Evolutionary conservation across 1,140 invertebrate species (phyloP).

Genomic region (Zaprionus ghesquierei): DNA sequence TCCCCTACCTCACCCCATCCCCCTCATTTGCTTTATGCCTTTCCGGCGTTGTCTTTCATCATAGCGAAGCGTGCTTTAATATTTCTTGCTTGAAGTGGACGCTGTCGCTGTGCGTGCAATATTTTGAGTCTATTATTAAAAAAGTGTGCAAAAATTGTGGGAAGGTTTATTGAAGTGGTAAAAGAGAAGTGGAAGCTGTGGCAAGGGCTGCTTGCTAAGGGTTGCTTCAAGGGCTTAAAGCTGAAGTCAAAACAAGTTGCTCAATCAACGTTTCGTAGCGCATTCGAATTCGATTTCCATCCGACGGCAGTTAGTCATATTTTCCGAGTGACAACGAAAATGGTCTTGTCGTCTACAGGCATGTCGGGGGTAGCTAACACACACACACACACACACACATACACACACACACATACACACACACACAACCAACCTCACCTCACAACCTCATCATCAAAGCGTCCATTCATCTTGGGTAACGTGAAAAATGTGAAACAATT

Average conservation of each 20-base stretch:
- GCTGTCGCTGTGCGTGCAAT: conserved; percentile 15
- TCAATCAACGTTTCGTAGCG: conserved; percentile 47
- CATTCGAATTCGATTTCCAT: conserved; percentile 56
- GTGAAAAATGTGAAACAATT: conserved; percentile 80
- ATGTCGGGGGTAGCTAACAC: conserved; percentile 27
- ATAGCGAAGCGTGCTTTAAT: conserved; percentile 43
- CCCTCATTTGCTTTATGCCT: neutral
- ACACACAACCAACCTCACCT: conserved; percentile 10
- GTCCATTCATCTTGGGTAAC: conserved; percentile 63
- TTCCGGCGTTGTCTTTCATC: conserved; percentile 28
- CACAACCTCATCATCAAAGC: conserved; percentile 66
- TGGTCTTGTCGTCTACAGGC: conserved; percentile 66
- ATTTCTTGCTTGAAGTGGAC: conserved; percentile 28
- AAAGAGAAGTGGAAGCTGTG: neutral
- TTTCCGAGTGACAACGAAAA: conserved; percentile 42
- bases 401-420: conserved; percentile 1
- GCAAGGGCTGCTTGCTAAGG: neutral
- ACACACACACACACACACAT: conserved; percentile 11
- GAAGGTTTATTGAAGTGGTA: neutral
- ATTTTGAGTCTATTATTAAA: conserved; percentile 55
- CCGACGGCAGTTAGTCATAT: conserved; percentile 54
- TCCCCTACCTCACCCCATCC: neutral
- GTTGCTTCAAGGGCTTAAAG: conserved; percentile 57
- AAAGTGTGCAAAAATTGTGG: conserved; percentile 15
- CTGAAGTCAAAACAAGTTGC: conserved; percentile 11